Conservation (phyloP, 2,797 vertebrate species). For the Morus bassanus region DNA sequence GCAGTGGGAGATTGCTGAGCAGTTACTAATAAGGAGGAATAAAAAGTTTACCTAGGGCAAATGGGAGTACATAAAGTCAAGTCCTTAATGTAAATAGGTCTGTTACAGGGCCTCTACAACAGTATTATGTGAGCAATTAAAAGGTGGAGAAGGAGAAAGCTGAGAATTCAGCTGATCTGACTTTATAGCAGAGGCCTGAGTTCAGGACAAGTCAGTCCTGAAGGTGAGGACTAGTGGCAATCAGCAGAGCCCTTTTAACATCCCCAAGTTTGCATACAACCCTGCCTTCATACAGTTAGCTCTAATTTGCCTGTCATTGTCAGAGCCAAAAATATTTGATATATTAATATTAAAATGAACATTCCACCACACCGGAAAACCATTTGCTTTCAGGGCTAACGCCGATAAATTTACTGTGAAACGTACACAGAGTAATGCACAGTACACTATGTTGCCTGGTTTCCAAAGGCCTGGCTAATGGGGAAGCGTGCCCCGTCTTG, state of each 20-base stretch:
- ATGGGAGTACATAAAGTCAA: background rate
- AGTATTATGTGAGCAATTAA: rapidly evolving
- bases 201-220: background rate
- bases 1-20: background rate
- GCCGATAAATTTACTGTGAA: constrained; percentile 41
- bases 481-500: background rate
- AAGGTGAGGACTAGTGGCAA: background rate
- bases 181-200: rapidly evolving
- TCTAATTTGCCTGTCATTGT: constrained; percentile 26
- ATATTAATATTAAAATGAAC: constrained; percentile 24
- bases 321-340: constrained; percentile 32
- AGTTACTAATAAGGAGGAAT: background rate
- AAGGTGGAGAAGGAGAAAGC: background rate
- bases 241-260: background rate
- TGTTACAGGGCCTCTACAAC: background rate
- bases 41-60: background rate
- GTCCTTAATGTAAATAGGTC: background rate
- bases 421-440: background rate
- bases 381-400: background rate
- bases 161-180: background rate
- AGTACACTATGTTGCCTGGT: background rate
- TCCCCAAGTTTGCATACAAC: background rate
- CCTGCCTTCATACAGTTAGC: background rate
- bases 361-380: constrained; percentile 15
- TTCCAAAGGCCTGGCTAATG: constrained; percentile 28